Evolutionary conservation across 2,113 vertebrate genomes (phyloP).

Genomic region (Theristicus caerulescens): DNA sequence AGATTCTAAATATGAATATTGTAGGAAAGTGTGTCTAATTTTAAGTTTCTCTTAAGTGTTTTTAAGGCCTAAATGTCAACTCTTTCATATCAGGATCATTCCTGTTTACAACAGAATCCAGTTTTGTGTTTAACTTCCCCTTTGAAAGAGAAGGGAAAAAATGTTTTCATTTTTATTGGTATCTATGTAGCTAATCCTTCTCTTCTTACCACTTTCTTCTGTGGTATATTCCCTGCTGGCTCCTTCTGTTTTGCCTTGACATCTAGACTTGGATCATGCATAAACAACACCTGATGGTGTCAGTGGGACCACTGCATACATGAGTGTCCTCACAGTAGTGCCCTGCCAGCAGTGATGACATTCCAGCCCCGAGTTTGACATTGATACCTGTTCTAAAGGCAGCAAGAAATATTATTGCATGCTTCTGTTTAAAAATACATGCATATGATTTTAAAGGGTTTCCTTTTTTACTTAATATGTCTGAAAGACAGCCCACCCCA

Average conservation of each 20-base stretch:
- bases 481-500: background rate
- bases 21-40: background rate
- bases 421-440: background rate
- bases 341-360: constrained; percentile 42
- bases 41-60: background rate
- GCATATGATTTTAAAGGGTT: background rate
- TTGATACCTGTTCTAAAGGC: constrained; percentile 11
- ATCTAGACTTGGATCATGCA: background rate
- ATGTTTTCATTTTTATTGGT: background rate
- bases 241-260: constrained; percentile 62
- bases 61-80: background rate
- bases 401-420: background rate
- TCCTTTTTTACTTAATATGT: background rate
- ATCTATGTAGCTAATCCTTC: background rate
- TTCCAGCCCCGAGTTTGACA: constrained; percentile 17
- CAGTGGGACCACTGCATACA: constrained; percentile 47
- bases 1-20: background rate
- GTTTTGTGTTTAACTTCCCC: background rate
- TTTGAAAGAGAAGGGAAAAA: background rate
- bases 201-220: background rate
- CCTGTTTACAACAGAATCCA: background rate
- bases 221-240: constrained; percentile 25
- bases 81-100: background rate
- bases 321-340: background rate
- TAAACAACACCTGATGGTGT: constrained; percentile 67